Evolutionary conservation across 37 sponge, comb jelly and placozoan species (phyloP).

Genomic region (Bolinopsis microptera): DNA sequence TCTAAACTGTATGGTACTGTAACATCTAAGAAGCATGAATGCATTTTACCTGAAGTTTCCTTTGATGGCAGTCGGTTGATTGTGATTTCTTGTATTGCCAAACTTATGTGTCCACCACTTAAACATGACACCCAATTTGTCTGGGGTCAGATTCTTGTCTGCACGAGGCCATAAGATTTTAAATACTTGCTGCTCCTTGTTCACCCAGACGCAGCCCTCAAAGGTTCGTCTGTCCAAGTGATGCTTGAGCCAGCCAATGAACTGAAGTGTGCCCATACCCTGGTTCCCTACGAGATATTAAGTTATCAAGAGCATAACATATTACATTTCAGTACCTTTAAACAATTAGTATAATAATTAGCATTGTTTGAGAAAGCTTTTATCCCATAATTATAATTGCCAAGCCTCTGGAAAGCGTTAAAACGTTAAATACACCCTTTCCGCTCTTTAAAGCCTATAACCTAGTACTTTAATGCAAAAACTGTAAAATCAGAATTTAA

Average conservation of each 20-base stretch:
- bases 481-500: too few relatives aligned
- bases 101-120: constrained; percentile 53
- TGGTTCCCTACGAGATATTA: neutral
- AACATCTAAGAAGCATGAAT: too few relatives aligned
- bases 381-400: too few relatives aligned
- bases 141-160: neutral
- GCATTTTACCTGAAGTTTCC: constrained; percentile 53
- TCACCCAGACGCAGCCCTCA: constrained; percentile 9
- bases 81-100: constrained; percentile 30
- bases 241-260: constrained; percentile 21
- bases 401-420: too few relatives aligned
- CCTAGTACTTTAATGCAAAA: too few relatives aligned
- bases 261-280: constrained; percentile 34
- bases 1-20: too few relatives aligned
- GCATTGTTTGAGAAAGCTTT: too few relatives aligned
- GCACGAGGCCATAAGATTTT: constrained; percentile 32
- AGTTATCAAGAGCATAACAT: too few relatives aligned
- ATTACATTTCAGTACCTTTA: too few relatives aligned
- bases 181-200: constrained; percentile 11
- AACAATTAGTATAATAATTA: too few relatives aligned
- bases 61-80: constrained; percentile 41
- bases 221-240: neutral
- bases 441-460: too few relatives aligned
- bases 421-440: too few relatives aligned
- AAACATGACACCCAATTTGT: constrained; percentile 26